Percentiles rank a stretch among this genome's conserved stretches.
Evolutionary conservation across 2,888 invertebrate genomes (phyloP).

Genomic region (Hartigia nigra): DNA sequence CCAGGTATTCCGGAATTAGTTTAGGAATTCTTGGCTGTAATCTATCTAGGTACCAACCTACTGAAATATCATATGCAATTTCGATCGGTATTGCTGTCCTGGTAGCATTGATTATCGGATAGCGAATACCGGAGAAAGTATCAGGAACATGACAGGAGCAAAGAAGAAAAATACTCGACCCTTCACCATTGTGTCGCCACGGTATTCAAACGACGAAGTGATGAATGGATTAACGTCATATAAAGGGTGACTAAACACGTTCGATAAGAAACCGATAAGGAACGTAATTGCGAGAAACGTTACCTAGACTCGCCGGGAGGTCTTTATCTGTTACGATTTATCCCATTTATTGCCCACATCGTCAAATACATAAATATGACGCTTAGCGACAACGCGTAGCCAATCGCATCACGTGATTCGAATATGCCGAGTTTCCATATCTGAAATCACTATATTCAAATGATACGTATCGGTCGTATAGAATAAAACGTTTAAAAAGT

Average conservation of each 20-base stretch:
- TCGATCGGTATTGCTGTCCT: background rate
- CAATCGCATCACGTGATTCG: constrained; percentile 43
- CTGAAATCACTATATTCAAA: constrained; percentile 1
- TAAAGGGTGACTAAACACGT: constrained; percentile 19
- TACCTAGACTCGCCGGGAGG: constrained; percentile 41
- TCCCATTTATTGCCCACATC: background rate
- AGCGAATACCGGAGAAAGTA: background rate
- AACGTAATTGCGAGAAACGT: constrained; percentile 42
- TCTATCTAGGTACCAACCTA: background rate
- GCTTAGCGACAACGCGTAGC: constrained; percentile 50
- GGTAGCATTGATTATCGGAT: background rate
- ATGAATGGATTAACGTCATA: constrained; percentile 37
- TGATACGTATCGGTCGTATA: background rate
- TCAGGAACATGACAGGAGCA: background rate
- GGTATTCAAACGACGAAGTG: constrained; percentile 34
- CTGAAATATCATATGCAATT: background rate
- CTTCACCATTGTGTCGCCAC: constrained; percentile 5
- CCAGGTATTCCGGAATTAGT: background rate
- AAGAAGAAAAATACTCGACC: background rate
- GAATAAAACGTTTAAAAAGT: background rate
- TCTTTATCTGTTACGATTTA: constrained; percentile 34
- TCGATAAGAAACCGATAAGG: constrained; percentile 47
- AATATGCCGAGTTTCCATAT: constrained; percentile 43
- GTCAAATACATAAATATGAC: constrained; percentile 14
- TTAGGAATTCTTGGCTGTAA: background rate